Evolutionary conservation across 37 sponge, comb jelly and placozoan genomes (phyloP), one percentile per base, ranked within the genome.

Genomic region (Tethya wilhelma): DNA sequence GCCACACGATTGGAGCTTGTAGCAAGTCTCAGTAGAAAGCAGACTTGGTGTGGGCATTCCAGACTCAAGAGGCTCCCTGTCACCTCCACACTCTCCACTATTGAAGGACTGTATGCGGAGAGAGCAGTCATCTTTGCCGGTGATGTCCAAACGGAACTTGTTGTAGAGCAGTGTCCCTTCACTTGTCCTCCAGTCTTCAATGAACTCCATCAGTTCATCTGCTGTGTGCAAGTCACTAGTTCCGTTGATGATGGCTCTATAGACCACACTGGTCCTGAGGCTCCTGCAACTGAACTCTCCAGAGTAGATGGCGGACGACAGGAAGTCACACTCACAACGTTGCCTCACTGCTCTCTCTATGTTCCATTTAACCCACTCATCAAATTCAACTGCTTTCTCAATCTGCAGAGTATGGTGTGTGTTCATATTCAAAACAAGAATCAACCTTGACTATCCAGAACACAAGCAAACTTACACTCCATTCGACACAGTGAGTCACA

Each of bases 221-320:
- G 70, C 70, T 42, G 42, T 38, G 11, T 3, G 70, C 25, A 41
- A 2, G 20, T 38, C 70, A 11, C 70, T 69, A 11, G 70, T 42
- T 19, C 70, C 70, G n/a, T 69, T 69, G 19, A 69, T 69, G 20
- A 12, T 69, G 12, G 44, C 42, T 29, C 70, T 2, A 44, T 69
- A 69, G 22, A 42, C n/a, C 2, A 69, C 44, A 4, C 26, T 23
- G 3, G 70, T 69, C 22, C 44, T 69, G 2, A n/a, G 38, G 3
- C 22, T 69, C 70, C 41, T 42, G 28, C 70, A 69, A 44, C 70
- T 69, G 44, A 69, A 69, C 29, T 69, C 44, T 2, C 70, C 70
- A 42, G 39, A 38, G 41, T 42, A 33, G 2, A 69, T 69, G 23
- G 70, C 43, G 3, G 70, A 38, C 20, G 44, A 42, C 22, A n/a